Conservation (phyloP, 2,797 vertebrate genomes). For the Emydoidea blandingii region DNA sequence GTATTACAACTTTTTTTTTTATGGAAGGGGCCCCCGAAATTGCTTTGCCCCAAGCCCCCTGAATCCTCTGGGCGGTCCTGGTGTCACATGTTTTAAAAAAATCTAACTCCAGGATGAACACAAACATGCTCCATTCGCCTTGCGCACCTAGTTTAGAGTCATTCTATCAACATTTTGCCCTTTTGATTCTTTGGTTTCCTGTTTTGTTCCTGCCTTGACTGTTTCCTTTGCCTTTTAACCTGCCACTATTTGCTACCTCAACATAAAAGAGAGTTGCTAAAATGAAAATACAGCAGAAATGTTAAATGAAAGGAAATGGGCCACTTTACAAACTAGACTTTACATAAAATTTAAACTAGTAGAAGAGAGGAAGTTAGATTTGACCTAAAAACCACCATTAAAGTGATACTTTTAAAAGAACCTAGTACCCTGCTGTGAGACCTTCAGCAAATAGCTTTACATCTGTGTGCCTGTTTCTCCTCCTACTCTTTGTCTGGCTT, state of each 20-base stretch:
- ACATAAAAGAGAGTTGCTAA: not conserved
- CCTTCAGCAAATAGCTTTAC: not conserved
- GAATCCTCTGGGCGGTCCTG: too few species aligned
- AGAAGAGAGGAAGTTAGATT: not conserved
- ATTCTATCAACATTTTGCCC: not conserved
- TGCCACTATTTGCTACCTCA: not conserved
- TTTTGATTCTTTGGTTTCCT: slow-evolving; percentile 41
- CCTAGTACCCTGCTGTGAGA: not conserved
- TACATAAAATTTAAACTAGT: not conserved
- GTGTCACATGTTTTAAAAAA: rapidly evolving
- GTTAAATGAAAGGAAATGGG: not conserved
- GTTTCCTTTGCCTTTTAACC: slow-evolving; percentile 1
- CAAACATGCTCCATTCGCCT: rapidly evolving
- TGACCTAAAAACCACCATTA: not conserved
- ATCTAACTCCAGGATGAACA: rapidly evolving
- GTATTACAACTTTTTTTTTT: too few species aligned
- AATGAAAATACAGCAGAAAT: not conserved
- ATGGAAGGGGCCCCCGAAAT: too few species aligned
- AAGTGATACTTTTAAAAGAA: not conserved
- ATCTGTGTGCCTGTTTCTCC: not conserved
- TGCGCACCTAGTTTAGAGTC: rapidly evolving
- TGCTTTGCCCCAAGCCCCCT: too few species aligned
- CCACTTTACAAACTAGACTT: rapidly evolving
- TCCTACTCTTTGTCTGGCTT: not conserved
- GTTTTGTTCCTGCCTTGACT: not conserved